These are phyloP conservation scores for Moxostoma hubbsi DNA, from an alignment of 2,797 vertebrate genomes.

Conservation along the genomic window DNA sequence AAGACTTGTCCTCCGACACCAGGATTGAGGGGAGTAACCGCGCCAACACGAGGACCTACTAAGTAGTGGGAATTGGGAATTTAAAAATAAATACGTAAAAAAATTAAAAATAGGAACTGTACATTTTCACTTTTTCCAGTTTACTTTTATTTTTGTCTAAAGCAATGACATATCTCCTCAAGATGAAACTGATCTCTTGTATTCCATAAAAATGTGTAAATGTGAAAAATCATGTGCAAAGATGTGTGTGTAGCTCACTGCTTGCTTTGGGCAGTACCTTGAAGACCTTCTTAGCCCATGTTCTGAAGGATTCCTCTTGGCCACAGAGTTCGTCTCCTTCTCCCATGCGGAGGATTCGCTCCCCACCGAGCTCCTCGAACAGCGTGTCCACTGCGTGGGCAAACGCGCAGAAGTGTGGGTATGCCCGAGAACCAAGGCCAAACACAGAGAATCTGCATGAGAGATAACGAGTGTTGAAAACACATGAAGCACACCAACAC, in stretches of 20 bases:
- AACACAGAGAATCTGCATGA: slow-evolving; percentile 92
- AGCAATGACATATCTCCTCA: too few relatives aligned
- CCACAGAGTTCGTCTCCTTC: slow-evolving; percentile 98
- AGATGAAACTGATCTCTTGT: neutral
- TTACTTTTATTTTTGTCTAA: too few relatives aligned
- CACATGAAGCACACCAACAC: slow-evolving; percentile 9
- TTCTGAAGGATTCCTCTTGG: slow-evolving; percentile 97
- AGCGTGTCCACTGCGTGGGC: slow-evolving; percentile 97
- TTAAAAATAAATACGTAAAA: too few relatives aligned
- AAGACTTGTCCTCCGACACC: too few relatives aligned
- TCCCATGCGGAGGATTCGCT: slow-evolving; percentile 96
- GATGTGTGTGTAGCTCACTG: neutral
- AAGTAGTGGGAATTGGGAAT: too few relatives aligned
- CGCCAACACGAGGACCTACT: too few relatives aligned
- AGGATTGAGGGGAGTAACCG: too few relatives aligned
- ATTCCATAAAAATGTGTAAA: neutral
- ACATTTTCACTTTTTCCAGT: neutral
- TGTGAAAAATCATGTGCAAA: neutral
- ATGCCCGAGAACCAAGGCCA: slow-evolving; percentile 95
- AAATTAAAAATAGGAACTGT: too few relatives aligned
- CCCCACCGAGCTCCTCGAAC: slow-evolving; percentile 96
- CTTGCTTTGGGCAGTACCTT: slow-evolving; percentile 79
- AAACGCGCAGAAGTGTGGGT: slow-evolving; percentile 98
- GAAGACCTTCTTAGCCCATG: slow-evolving; percentile 99
- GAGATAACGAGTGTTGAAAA: slow-evolving; percentile 25